These are phyloP conservation scores for Erebia palarica DNA, from an alignment of 2,888 invertebrate genomes.

Conservation along the genomic window DNA sequence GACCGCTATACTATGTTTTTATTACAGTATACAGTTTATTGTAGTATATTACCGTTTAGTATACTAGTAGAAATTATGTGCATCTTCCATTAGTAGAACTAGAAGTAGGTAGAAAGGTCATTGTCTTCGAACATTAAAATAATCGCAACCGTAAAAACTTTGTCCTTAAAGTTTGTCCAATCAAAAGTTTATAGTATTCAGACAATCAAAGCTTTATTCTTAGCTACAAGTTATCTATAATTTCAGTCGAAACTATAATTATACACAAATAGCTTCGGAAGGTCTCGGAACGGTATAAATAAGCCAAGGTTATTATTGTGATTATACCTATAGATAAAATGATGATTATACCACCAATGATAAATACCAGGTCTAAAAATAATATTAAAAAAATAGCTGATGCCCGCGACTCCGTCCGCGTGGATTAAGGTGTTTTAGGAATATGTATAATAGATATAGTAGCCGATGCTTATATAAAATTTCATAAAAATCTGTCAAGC, in stretches of 20 bases:
- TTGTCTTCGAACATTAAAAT: neutral
- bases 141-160: neutral
- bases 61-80: too few relatives aligned
- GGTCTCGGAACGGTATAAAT: neutral
- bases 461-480: too few relatives aligned
- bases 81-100: too few relatives aligned
- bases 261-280: constrained; percentile 21
- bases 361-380: neutral
- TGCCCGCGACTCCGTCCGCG: too few relatives aligned
- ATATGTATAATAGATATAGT: too few relatives aligned
- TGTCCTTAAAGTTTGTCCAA: neutral
- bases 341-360: neutral
- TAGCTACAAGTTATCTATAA: constrained; percentile 23
- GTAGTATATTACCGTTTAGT: too few relatives aligned
- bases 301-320: neutral
- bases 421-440: too few relatives aligned
- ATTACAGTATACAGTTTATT: too few relatives aligned
- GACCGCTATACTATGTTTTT: too few relatives aligned
- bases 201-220: constrained; percentile 21
- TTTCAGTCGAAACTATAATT: constrained; percentile 26
- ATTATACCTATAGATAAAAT: neutral
- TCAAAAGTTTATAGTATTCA: constrained; percentile 27
- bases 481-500: too few relatives aligned
- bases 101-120: too few relatives aligned
- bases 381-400: too few relatives aligned